Conservation (phyloP, 2,888 invertebrate species). For the Amblyjoppa fuscipennis region DNA sequence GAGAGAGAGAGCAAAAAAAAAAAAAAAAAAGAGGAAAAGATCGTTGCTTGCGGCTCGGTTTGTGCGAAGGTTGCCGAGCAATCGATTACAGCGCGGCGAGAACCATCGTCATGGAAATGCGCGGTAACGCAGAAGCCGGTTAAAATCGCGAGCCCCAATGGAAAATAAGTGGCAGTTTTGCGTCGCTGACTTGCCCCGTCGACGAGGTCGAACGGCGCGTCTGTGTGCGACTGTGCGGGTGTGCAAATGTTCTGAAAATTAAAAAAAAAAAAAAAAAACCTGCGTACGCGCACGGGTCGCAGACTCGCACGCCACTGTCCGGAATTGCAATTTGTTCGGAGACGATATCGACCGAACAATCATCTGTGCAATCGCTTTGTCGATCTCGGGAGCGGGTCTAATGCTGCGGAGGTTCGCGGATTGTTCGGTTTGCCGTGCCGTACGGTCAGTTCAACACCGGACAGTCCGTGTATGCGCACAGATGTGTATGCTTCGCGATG, state of each 20-base stretch:
- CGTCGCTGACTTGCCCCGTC: neutral
- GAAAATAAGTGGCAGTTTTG: conserved; percentile 34
- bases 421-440: neutral
- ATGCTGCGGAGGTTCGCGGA: conserved; percentile 5
- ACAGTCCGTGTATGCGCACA: neutral
- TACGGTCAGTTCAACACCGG: conserved; percentile 20
- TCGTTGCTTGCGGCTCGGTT: conserved; percentile 47
- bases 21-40: conserved; percentile 53
- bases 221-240: neutral
- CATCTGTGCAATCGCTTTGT: conserved; percentile 43
- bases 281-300: neutral
- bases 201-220: neutral
- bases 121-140: neutral
- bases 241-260: conserved; percentile 30
- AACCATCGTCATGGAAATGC: neutral
- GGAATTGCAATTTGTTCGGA: conserved; percentile 54
- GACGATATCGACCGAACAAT: conserved; percentile 57
- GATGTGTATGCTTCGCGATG: conserved; percentile 10
- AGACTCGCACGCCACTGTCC: neutral
- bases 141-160: conserved; percentile 21
- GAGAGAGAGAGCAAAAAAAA: conserved; percentile 49
- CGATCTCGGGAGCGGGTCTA: conserved; percentile 42
- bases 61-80: conserved; percentile 56
- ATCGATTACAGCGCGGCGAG: conserved; percentile 57
- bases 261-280: conserved; percentile 25